Base-by-base conservation (phyloP, 64 coral and sea anemone genomes). In the Porites australiensis region DNA sequence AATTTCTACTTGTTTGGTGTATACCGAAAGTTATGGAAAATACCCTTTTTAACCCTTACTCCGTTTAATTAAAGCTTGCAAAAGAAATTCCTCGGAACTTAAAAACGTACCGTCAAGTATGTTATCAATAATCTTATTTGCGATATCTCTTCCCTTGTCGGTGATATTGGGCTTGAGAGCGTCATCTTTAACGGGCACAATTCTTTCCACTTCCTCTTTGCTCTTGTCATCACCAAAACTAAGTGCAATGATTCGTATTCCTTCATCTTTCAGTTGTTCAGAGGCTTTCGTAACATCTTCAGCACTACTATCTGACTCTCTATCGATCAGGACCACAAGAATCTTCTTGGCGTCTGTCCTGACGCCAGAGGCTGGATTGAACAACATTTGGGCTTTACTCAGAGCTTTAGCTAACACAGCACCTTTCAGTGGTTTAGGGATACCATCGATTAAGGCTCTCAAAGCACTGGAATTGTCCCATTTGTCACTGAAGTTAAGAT, bases 251-350 rank as follows among this genome's bases (percentile, higher is more conserved):
- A 94, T 64, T 72, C 95, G 91, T 47, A 96, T 88, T 44, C 79
- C 65, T 23, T 75, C 89, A 44, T 70, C 60, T 27, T 80, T 61
- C 13, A 96, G 51, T 13, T 51, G 23, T 50, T 74, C 86, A 27
- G 88, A 59, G 6, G 87, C 75, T 75, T 90, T 66, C 64, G 74
- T 65, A 16, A 85, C 79, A 57, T 87, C 95, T 43, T 75, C 71
- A 9, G 53, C 46, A 50, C 91, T 93, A 88, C 89, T 94, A 77
- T 94, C 95, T 14, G 95, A 87, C 66, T 87, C 88, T 11, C 77
- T 92, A 71, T 96, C 95, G 6, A 71, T 93, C 66, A 96, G 94
- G 5, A 96, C 18, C 21, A 96, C 88, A 8, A 96, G 11, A 18
- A 96, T 83, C 54, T 91, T 96, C 62, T 88, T 80, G 2, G 95